Base-by-base conservation (phyloP, 2,797 vertebrate genomes). In the Macropus fuliginosus region DNA sequence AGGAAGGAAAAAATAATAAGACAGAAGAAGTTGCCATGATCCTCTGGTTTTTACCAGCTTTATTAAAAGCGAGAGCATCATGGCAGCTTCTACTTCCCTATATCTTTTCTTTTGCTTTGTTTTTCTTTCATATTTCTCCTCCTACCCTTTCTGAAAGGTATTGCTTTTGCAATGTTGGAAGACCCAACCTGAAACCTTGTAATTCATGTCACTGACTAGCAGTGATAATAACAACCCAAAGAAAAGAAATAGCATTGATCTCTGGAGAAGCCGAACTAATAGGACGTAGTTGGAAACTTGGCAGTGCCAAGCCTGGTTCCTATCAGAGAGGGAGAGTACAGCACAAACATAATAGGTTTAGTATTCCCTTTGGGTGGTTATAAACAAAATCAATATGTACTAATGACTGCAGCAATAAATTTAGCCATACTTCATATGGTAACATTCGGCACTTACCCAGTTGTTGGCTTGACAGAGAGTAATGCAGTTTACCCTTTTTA, bases 381-480 rank as follows among this genome's bases (percentile, higher is more conserved):
- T 97, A 98, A 98, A 98, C 98, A 98, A 98, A 98, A 98, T 98
- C 98, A 98, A 98, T 98, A 98, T 96, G 96, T 97, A 98, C 98
- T 99, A 99, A 99, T 98, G 98, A 98, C 97, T 98, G 93, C 96
- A 96, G 97, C 98, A 98, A 98, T 99, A 98, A 98, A 98, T 99
- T 98, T 98, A 97, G 96, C 96, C 98, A 96, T 98, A 98, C 96
- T 98, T 98, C 98, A 97, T 95, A 96, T 93, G 95, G 97, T 98
- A 98, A 97, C 96, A 0, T 98, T 98, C 97, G 97, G 98, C 98
- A 98, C 97, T 99, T 98, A 98, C 96, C 97, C 98, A 96, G 98
- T 98, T 98, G 97, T 98, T 98, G 97, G 97, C 97, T 97, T 98
- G 98, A 98, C 98, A 98, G 96, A 98, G 98, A 98, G 97, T 98